phyloP scores from a whole-genome alignment of 2,888 invertebrate genomes.

The Mimas tiliae region DNA sequence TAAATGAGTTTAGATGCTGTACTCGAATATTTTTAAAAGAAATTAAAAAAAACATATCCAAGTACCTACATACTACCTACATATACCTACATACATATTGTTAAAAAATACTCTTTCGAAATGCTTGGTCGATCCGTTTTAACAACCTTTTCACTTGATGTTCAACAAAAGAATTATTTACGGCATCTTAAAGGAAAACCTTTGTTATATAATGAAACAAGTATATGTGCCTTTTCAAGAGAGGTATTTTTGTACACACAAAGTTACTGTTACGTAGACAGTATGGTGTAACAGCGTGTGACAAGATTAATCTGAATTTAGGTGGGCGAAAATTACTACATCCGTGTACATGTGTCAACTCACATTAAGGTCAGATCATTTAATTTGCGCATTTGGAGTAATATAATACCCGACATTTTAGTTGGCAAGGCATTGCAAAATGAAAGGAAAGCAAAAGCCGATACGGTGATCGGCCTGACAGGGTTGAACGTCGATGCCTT shows the following conservation, averaged over 20 bases:
- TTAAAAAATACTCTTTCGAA: background rate
- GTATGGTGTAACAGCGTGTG: slow-evolving; percentile 7
- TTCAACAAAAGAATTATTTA: background rate
- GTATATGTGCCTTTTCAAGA: slow-evolving; percentile 20
- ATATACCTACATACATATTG: no score
- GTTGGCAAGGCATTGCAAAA: slow-evolving; percentile 4
- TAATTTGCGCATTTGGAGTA: background rate
- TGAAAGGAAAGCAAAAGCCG: background rate
- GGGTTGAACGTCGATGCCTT: background rate
- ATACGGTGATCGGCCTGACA: background rate
- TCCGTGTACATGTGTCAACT: background rate
- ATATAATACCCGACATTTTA: background rate
- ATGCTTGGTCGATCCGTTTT: background rate
- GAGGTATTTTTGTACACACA: slow-evolving; percentile 37
- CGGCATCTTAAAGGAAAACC: background rate
- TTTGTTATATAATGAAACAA: background rate
- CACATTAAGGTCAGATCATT: slow-evolving; percentile 1
- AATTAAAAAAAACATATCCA: no score
- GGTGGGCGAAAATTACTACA: slow-evolving; percentile 19
- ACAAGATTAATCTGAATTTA: slow-evolving; percentile 16
- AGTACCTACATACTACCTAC: no score
- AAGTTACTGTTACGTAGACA: slow-evolving; percentile 36
- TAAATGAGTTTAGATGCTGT: no score
- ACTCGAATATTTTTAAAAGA: no score
- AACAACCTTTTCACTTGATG: background rate